phyloP scores from a whole-genome alignment of 2,113 vertebrate genomes.

The Ptilonorhynchus violaceus region DNA sequence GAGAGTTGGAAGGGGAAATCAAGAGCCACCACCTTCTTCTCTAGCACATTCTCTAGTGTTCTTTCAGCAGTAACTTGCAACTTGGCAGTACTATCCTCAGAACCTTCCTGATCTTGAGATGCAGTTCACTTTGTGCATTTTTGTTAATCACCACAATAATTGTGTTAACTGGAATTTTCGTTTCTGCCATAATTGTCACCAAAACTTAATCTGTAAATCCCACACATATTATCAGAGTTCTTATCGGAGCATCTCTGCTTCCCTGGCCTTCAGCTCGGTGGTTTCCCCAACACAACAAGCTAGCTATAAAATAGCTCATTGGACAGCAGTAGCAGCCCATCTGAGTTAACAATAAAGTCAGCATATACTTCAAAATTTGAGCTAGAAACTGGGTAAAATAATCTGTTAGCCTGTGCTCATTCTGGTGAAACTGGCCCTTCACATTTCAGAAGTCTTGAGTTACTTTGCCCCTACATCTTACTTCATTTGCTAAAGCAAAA shows the following conservation, averaged over 20 bases:
- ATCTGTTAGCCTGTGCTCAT: neutral
- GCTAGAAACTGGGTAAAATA: neutral
- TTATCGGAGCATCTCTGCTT: neutral
- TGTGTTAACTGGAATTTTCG: neutral
- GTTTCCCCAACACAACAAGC: neutral
- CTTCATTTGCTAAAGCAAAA: conserved; percentile 10
- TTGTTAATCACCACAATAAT: neutral
- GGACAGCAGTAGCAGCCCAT: neutral
- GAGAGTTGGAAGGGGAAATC: neutral
- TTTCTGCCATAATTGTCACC: neutral
- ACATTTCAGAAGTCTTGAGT: neutral
- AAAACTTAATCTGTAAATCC: neutral
- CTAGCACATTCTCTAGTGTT: neutral
- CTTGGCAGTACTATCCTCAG: neutral
- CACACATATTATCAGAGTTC: neutral
- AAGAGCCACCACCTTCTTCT: neutral
- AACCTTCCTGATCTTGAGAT: neutral
- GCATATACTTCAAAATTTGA: neutral
- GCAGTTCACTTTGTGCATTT: neutral
- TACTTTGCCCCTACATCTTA: neutral
- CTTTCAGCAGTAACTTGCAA: neutral
- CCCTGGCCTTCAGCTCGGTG: neutral
- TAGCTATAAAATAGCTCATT: neutral
- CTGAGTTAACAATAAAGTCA: neutral
- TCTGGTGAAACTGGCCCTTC: neutral